Conservation (phyloP, 2,888 invertebrate species). For the Drosophila mettleri region DNA sequence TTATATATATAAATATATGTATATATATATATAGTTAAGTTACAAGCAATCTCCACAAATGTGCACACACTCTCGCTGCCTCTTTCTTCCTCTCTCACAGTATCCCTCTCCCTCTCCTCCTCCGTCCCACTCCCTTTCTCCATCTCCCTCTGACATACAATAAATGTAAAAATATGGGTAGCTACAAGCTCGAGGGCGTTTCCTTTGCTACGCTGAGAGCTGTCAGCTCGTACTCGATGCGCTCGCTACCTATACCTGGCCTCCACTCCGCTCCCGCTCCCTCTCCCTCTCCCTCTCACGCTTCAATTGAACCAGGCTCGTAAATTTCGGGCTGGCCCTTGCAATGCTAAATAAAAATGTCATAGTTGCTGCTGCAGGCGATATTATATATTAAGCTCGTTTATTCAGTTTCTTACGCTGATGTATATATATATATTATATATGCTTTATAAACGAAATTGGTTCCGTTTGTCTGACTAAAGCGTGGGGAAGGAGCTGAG, state of each 20-base stretch:
- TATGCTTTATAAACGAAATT: conserved; percentile 58
- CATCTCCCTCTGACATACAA: not conserved
- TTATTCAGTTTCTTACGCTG: conserved; percentile 30
- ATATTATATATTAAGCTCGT: conserved; percentile 54
- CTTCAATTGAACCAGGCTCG: conserved; percentile 35
- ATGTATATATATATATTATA: conserved; percentile 38
- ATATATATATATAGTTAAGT: too few species aligned
- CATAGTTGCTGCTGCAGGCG: conserved; percentile 58
- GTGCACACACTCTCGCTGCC: not conserved
- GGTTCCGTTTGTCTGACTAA: conserved; percentile 31
- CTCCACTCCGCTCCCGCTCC: too few species aligned
- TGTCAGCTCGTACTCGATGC: conserved; percentile 8
- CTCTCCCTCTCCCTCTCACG: not conserved
- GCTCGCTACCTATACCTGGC: conserved; percentile 14
- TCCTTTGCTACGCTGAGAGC: conserved; percentile 13
- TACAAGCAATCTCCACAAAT: not conserved
- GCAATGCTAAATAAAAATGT: conserved; percentile 65
- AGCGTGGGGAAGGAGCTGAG: not conserved
- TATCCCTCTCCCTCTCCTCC: too few species aligned
- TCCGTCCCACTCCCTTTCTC: not conserved
- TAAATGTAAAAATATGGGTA: conserved; percentile 18
- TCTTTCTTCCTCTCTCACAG: too few species aligned
- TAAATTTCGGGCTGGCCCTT: conserved; percentile 63
- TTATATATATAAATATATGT: too few species aligned
- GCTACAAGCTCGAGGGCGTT: conserved; percentile 18